A percentile compares a stretch with the other conserved stretches of the same genome.
Evolutionary conservation across 2,113 vertebrate genomes (phyloP).

Genomic region (Limanda limanda): DNA sequence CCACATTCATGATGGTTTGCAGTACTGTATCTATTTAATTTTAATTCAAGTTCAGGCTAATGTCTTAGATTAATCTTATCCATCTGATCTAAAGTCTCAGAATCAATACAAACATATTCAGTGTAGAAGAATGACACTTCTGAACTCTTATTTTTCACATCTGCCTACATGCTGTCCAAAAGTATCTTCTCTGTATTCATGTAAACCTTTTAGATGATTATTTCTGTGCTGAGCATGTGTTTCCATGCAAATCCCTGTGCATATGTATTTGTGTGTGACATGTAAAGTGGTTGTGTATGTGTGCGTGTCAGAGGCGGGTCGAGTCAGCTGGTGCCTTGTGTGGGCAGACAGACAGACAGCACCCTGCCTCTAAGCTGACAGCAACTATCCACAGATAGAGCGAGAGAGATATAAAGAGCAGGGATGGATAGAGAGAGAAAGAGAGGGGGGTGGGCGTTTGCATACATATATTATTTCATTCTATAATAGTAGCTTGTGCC

Average conservation of each 20-base stretch:
- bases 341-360: constrained; percentile 70
- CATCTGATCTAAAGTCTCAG: not conserved
- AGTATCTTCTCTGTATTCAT: not conserved
- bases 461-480: no score
- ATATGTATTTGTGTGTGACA: not conserved
- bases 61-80: not conserved
- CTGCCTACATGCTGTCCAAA: constrained; percentile 21
- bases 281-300: not conserved
- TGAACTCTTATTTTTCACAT: constrained; percentile 1
- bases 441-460: not conserved
- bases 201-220: constrained; percentile 22
- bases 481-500: no score
- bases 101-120: no score
- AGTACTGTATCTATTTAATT: not conserved
- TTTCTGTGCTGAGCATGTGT: constrained; percentile 5
- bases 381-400: constrained; percentile 39
- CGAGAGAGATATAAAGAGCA: constrained; percentile 1
- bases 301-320: constrained; percentile 46
- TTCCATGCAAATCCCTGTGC: not conserved
- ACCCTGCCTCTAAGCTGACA: constrained; percentile 67
- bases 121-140: no score
- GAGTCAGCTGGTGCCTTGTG: constrained; percentile 58
- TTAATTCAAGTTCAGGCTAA: no score
- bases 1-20: not conserved
- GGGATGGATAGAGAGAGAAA: not conserved